Evolutionary conservation across 2,113 vertebrate genomes (phyloP), one percentile per base, ranked within the genome.

Genomic region (Ciconia boyciana): DNA sequence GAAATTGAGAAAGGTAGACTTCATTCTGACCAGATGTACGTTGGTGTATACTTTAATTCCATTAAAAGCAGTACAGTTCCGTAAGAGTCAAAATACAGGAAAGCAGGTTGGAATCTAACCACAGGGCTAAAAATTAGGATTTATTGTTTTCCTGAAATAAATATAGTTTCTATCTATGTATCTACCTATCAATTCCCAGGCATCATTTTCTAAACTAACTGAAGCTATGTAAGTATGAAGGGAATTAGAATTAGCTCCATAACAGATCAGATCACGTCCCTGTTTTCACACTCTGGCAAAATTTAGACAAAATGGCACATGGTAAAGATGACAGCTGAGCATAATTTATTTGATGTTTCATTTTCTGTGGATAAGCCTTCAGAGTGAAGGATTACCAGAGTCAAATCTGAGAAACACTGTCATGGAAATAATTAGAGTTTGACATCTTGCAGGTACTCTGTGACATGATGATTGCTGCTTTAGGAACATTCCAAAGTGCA

Each of bases 391-490:
- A 96, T 94, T 94, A 72, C 52, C 32, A 39, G 41, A 93, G 74
- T 91, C 52, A 93, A 87, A 91, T 79, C 76, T 93, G 54, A 94
- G 58, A 92, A 94, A 87, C 29, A 84, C 46, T 65, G 62, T 76
- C 62, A 66, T 80, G 80, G 77, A 91, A 95, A 90, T 94, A 71
- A 95, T 95, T 65, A 87, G 49, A 80, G 36, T 94, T 68, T 95
- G 90, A 88, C 57, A 89, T 84, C 93, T 95, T 92, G 17, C 91
- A 95, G 69, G 91, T 93, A 87, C 41, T 77, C 80, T 88, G 55
- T 96, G 91, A 89, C 89, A 91, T 70, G 70, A 94, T 94, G 92
- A 94, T 81, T 94, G 60, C 71, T 94, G 68, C 51, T 95, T 95
- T 84, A 93, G 51, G 81, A 94, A 90, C 62, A 69, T 87, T 94